Base-by-base conservation (phyloP, 1,140 invertebrate genomes). In the Sesamia nonagrioides region DNA sequence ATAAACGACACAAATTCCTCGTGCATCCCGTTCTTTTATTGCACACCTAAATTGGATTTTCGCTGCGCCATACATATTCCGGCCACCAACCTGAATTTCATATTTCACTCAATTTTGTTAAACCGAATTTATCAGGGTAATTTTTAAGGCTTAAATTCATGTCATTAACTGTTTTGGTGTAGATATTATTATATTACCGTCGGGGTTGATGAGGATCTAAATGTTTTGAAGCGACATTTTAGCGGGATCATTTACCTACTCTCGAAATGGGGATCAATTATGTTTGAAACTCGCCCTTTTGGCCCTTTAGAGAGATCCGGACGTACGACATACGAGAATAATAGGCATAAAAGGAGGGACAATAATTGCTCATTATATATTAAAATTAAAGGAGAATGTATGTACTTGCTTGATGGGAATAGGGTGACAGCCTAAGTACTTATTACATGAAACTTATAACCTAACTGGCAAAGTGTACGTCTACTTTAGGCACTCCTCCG, bases 11-110 rank as follows among this genome's bases (percentile, higher is more conserved):
- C 58, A 56, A 84, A 78, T 82, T 88, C 78, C 77, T 60, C 63
- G n/a, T 82, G 78, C 82, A 83, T 82, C 80, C 79, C 60, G 66
- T 81, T 84, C 84, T 86, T 90, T 89, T 87, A 89, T 90, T 86
- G 79, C 84, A 80, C 61, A 80, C 61, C 72, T 78, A 89, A 90
- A 90, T 90, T 88, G 85, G 81, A 89, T 89, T 87, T 66, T 79
- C 82, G 72, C 74, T 37, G 35, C 78, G 82, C 77, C 80, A 81
- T 82, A 77, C 72, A 84, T 84, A 85, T 82, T 83, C 81, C 68
- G 42, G 61, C 71, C 48, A 80, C 56, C 73, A 68, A 83, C 1
- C 76, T 82, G 80, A 87, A 88, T 86, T 89, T 83, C 82, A 84
- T 83, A 84, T 85, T 80, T 78, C 63, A 54, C 58, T 69, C 21